Evolutionary conservation across 2,888 invertebrate species (phyloP).

Genomic region (Bimastos eiseni): DNA sequence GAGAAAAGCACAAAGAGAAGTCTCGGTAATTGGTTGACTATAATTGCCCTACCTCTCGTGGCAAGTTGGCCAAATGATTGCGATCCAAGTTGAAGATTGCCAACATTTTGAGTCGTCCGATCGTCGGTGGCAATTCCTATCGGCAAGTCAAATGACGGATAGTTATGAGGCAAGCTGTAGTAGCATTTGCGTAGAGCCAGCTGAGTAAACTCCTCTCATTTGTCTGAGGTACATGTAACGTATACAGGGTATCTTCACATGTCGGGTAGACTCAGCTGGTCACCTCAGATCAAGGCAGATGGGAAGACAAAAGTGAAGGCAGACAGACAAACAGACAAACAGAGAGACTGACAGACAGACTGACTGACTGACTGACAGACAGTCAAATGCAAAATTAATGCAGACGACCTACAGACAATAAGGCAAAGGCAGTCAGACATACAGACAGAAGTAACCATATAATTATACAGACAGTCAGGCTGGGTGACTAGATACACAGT

Average conservation of each 20-base stretch:
- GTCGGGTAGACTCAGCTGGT: neutral
- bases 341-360: neutral
- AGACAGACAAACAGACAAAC: neutral
- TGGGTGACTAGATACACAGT: neutral
- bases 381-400: too few species aligned
- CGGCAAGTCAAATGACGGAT: neutral
- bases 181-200: neutral
- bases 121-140: conserved; percentile 80
- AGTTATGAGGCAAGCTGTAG: neutral
- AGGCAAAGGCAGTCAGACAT: neutral
- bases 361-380: neutral
- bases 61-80: conserved; percentile 86
- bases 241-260: too few species aligned
- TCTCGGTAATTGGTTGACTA: too few species aligned
- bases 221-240: neutral
- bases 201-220: neutral
- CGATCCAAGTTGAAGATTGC: conserved; percentile 96
- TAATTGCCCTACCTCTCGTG: conserved; percentile 73
- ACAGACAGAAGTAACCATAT: neutral
- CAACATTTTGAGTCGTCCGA: conserved; percentile 86
- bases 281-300: neutral
- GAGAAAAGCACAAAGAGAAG: too few species aligned
- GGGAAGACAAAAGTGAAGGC: neutral
- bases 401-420: too few species aligned
- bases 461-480: neutral